Percentiles rank a stretch among this genome's conserved stretches.
phyloP scores from a whole-genome alignment of 2,888 invertebrate species.

The Calliopum simillimum region DNA sequence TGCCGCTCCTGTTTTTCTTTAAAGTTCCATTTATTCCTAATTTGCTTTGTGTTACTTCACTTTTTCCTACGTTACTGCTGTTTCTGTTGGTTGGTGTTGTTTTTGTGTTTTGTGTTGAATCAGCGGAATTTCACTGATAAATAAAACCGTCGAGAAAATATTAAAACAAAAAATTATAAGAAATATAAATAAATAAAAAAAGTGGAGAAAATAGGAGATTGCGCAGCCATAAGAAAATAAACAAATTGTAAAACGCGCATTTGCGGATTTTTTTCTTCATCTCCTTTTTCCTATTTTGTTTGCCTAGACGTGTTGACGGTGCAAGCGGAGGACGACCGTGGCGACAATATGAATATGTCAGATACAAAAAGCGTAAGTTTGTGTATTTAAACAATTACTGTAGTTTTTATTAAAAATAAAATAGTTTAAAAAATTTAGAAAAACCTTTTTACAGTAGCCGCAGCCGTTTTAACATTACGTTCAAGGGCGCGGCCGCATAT shows the following conservation, averaged over 20 bases:
- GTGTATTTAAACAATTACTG: not conserved
- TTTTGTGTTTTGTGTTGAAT: constrained; percentile 30
- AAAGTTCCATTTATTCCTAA: constrained; percentile 24
- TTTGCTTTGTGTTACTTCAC: constrained; percentile 6
- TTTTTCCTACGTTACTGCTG: not conserved
- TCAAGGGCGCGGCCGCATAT: constrained; percentile 31
- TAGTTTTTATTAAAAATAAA: not conserved
- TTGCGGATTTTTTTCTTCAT: not conserved
- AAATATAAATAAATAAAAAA: constrained; percentile 1
- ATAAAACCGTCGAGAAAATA: constrained; percentile 1
- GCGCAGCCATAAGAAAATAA: constrained; percentile 8
- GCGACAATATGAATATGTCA: constrained; percentile 52
- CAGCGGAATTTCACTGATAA: constrained; percentile 31
- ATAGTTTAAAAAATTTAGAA: not conserved
- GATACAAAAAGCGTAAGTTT: constrained; percentile 63
- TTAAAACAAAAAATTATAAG: too few relatives aligned
- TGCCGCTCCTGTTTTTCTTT: constrained; percentile 7
- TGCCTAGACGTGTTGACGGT: too few relatives aligned
- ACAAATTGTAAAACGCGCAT: constrained; percentile 15
- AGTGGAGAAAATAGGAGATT: not conserved
- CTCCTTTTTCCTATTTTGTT: not conserved
- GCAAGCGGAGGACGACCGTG: not conserved
- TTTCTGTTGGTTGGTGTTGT: constrained; percentile 19
- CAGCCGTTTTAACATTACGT: not conserved
- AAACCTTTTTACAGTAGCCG: not conserved